Conservation (phyloP, 2,113 vertebrate species). For the Motacilla tschutschensis region DNA sequence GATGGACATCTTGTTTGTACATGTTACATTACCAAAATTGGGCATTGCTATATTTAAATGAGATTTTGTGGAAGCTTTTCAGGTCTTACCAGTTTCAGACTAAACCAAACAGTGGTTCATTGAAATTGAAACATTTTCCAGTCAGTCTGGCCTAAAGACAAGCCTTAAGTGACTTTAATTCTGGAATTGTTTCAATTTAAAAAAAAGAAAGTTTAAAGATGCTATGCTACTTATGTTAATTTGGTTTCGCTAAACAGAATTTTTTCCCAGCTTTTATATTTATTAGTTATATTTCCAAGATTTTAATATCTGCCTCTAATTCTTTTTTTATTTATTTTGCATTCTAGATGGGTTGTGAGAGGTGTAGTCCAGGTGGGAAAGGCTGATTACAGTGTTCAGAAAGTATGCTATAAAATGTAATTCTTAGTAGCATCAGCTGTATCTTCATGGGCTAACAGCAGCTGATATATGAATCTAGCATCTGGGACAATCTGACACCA, state of each 20-base stretch:
- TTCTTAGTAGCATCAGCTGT: not conserved
- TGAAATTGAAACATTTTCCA: constrained; percentile 43
- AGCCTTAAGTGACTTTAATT: constrained; percentile 8
- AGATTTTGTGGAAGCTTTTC: constrained; percentile 53
- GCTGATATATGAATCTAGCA: not conserved
- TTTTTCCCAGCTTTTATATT: constrained; percentile 54
- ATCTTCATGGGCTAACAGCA: not conserved
- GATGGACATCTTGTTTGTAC: constrained; percentile 50
- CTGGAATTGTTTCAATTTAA: not conserved
- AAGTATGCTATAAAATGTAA: not conserved
- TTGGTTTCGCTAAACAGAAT: not conserved
- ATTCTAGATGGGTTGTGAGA: not conserved
- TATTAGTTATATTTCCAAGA: not conserved
- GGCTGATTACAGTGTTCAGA: not conserved
- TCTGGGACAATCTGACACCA: not conserved
- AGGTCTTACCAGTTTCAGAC: constrained; percentile 43
- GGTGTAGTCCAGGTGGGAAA: not conserved
- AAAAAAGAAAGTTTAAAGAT: not conserved
- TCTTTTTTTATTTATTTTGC: not conserved
- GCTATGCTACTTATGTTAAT: not conserved
- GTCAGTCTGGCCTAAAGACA: constrained; percentile 24
- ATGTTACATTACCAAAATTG: constrained; percentile 46
- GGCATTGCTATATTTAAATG: constrained; percentile 59
- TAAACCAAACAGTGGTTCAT: constrained; percentile 27
- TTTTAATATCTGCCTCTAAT: not conserved